Base-by-base conservation (phyloP, 2,113 vertebrate genomes). In the Bombycilla garrulus region DNA sequence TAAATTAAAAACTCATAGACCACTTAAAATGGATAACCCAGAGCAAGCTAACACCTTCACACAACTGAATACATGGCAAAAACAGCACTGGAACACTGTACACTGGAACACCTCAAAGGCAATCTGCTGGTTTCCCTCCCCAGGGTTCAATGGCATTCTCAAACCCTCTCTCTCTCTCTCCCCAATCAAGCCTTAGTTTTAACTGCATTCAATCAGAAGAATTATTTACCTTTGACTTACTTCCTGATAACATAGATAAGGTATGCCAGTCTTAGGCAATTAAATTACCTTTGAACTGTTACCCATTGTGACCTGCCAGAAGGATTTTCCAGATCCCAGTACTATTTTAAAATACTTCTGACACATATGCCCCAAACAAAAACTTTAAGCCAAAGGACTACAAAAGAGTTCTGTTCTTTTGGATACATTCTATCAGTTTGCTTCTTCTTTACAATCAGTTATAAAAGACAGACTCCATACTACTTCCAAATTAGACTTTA, bases 231-330 rank as follows among this genome's bases (percentile, higher is more conserved):
- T 88, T 62, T 79, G 56, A 90, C 51, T 90, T 62, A 12, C 40
- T 89, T 85, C 54, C 62, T 92, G 84, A 88, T 79, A 88, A 77
- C 42, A 81, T 0, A 90, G 71, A 90, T 91, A 89, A 90, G n/a
- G 48, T 73, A 86, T 48, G 44, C 29, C 53, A 78, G 45, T 60
- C 78, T 72, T 56, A 33, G 79, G 74, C 95, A 95, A 88, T 54
- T 66, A 85, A 85, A 69, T 61, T 62, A 93, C 57, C 57, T 95
- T 85, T 91, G 86, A 95, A 78, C 61, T 54, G 44, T 35, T 78
- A 76, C 45, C 51, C 87, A 65, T 11, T 56, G 47, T 31, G 92
- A 94, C 71, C 79, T 77, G 92, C 44, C 93, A 95, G 47, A 80
- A 76, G 54, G 64, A 82, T 88, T 94, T 94, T 76, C 85, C 67